phyloP scores from a whole-genome alignment of 2,888 invertebrate genomes.

The Perizoma flavofasciatum region DNA sequence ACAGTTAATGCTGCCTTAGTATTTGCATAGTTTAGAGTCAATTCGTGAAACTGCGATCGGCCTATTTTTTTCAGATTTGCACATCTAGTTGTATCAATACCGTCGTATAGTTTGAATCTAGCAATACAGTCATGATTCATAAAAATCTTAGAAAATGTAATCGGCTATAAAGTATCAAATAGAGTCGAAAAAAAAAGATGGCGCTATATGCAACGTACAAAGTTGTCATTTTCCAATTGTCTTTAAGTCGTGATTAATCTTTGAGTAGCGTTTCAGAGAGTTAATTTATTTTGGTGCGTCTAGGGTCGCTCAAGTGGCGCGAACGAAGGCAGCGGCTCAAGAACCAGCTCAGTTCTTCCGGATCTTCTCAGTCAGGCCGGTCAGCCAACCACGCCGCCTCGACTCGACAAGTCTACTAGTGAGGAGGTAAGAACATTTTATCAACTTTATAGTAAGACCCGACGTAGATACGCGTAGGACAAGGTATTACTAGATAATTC shows the following conservation, averaged over 20 bases:
- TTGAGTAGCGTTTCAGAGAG: constrained; percentile 25
- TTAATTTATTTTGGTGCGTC: constrained; percentile 30
- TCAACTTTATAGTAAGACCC: constrained; percentile 16
- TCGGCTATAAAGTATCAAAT: too few relatives aligned
- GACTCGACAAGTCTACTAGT: constrained; percentile 96
- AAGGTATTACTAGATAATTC: constrained; percentile 9
- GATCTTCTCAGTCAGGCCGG: constrained; percentile 96
- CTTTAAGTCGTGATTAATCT: neutral
- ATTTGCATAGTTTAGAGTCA: neutral
- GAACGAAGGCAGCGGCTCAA: constrained; percentile 86
- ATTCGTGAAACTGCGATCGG: neutral
- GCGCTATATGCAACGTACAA: too few relatives aligned
- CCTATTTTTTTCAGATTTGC: constrained; percentile 15
- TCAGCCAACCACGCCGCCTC: constrained; percentile 92
- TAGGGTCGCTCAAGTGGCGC: constrained; percentile 78
- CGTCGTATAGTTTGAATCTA: constrained; percentile 3
- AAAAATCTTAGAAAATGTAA: neutral
- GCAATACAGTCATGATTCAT: neutral
- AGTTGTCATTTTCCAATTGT: too few relatives aligned
- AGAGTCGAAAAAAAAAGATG: too few relatives aligned
- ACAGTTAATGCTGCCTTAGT: neutral
- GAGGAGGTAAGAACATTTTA: constrained; percentile 92
- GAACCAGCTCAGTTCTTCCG: constrained; percentile 96
- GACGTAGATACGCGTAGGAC: constrained; percentile 23
- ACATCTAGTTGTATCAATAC: constrained; percentile 5